phyloP scores from a whole-genome alignment of 2,113 vertebrate genomes.

The Stegastes partitus region DNA sequence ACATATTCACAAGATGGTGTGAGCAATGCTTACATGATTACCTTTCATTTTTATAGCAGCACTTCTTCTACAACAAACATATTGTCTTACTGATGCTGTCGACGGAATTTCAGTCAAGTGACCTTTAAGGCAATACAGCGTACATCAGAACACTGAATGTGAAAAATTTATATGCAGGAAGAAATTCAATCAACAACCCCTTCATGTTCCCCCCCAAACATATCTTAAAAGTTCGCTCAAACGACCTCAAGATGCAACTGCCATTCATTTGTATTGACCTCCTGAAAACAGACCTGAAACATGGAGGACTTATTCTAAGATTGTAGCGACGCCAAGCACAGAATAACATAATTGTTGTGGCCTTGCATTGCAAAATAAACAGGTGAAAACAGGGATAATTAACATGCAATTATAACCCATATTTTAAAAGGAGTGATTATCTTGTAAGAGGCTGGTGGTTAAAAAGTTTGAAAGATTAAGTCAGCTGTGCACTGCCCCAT shows the following conservation, averaged over 20 bases:
- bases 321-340: too few species aligned
- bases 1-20: not conserved
- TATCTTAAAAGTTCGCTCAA: not conserved
- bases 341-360: too few species aligned
- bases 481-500: too few species aligned
- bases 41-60: too few species aligned
- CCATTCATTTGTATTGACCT: constrained; percentile 34
- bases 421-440: too few species aligned
- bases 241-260: constrained; percentile 45
- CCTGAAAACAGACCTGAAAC: not conserved
- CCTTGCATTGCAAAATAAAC: too few species aligned
- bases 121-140: not conserved
- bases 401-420: not conserved
- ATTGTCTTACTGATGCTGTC: too few species aligned
- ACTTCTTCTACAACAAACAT: too few species aligned
- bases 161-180: constrained; percentile 12
- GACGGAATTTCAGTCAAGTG: not conserved
- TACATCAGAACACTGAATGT: constrained; percentile 58
- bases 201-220: not conserved
- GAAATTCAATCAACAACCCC: not conserved
- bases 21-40: not conserved
- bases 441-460: too few species aligned
- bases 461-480: too few species aligned
- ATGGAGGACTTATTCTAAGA: not conserved
- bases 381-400: too few species aligned